phyloP scores from a whole-genome alignment of 2,797 vertebrate species.

The Enoplosus armatus region DNA sequence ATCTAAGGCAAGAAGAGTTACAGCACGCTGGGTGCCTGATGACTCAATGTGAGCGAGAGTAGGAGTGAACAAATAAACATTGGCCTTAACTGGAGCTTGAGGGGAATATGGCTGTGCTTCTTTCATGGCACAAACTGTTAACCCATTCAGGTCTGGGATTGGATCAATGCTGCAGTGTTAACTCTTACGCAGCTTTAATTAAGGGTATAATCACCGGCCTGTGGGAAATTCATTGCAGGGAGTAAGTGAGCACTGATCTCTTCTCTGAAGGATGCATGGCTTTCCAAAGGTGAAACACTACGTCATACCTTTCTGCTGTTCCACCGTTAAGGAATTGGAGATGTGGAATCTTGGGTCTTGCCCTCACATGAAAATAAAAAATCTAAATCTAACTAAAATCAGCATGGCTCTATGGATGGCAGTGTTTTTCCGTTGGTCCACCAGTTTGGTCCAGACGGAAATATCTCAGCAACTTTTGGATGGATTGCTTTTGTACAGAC shows the following conservation, averaged over 20 bases:
- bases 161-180: slow-evolving; percentile 43
- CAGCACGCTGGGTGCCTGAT: slow-evolving; percentile 68
- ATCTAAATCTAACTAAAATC: no score
- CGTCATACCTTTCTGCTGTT: slow-evolving; percentile 15
- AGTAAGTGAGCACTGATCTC: slow-evolving; percentile 13
- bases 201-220: slow-evolving; percentile 19
- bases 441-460: not conserved
- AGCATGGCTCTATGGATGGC: not conserved
- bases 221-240: slow-evolving; percentile 1
- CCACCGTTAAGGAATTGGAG: slow-evolving; percentile 13
- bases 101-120: slow-evolving; percentile 64
- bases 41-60: slow-evolving; percentile 73
- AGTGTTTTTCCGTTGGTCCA: not conserved
- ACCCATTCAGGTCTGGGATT: slow-evolving; percentile 55
- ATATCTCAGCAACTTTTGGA: not conserved
- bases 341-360: slow-evolving; percentile 18
- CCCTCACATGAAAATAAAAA: slow-evolving; percentile 42
- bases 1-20: slow-evolving; percentile 83
- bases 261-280: not conserved
- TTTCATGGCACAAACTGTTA: slow-evolving; percentile 67
- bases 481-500: not conserved
- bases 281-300: slow-evolving; percentile 1
- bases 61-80: slow-evolving; percentile 83
- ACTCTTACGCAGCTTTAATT: not conserved
- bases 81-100: slow-evolving; percentile 74